Evolutionary conservation across 23 tunicate species (phyloP).

Genomic region (Botrylloides violaceus): DNA sequence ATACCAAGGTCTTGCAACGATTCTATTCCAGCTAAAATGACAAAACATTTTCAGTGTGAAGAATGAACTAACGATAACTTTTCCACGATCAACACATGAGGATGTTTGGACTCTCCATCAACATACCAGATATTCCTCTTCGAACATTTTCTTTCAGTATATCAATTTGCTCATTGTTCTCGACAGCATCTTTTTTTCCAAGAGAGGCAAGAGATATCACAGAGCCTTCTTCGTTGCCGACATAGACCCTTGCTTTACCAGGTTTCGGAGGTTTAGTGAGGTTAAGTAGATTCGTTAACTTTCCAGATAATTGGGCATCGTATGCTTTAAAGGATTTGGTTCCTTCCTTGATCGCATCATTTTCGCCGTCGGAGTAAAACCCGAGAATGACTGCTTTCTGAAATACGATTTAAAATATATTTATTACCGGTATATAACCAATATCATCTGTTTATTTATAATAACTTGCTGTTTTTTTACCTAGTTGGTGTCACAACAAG

Average conservation of each 20-base stretch:
- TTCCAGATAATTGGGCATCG: conserved; percentile 30
- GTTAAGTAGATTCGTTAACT: conserved; percentile 17
- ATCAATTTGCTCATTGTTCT: conserved; percentile 30
- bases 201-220: conserved; percentile 44
- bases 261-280: conserved; percentile 28
- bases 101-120: too few species aligned
- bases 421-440: too few species aligned
- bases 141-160: conserved; percentile 54
- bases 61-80: neutral
- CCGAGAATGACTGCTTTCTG: conserved; percentile 54
- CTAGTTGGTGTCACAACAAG: too few species aligned
- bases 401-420: neutral
- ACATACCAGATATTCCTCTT: conserved; percentile 41
- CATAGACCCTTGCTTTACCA: conserved; percentile 41
- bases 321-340: conserved; percentile 21
- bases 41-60: neutral
- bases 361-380: conserved; percentile 2
- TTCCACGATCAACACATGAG: neutral
- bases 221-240: conserved; percentile 25
- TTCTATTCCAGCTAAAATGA: conserved; percentile 50
- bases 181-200: conserved; percentile 20
- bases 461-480: too few species aligned
- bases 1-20: conserved; percentile 39
- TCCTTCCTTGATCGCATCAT: conserved; percentile 10
- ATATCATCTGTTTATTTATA: too few species aligned